Evolutionary conservation across 92 coral and sea anemone species (phyloP).

Genomic region (Epizoanthus scotinus): DNA sequence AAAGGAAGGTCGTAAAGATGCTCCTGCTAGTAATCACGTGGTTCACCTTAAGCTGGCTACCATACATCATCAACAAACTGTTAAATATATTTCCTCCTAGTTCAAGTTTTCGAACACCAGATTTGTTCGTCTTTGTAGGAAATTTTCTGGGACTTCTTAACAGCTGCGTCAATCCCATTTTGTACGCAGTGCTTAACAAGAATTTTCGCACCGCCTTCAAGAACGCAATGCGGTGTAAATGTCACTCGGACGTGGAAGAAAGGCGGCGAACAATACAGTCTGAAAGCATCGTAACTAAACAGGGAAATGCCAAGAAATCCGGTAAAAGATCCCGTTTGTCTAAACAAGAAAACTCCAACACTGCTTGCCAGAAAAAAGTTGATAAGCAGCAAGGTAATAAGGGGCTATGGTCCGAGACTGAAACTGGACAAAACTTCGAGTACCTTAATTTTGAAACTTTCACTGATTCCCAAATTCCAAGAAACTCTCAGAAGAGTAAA

Average conservation of each 20-base stretch:
- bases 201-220: conserved; percentile 79
- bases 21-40: conserved; percentile 69
- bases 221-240: conserved; percentile 77
- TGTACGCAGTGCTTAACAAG: conserved; percentile 78
- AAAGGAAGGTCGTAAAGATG: conserved; percentile 78
- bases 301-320: background rate
- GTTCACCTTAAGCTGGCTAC: conserved; percentile 80
- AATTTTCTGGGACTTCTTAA: conserved; percentile 76
- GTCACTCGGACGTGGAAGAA: conserved; percentile 72
- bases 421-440: conserved; percentile 7
- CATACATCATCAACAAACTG: conserved; percentile 79
- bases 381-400: background rate
- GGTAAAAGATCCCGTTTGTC: background rate
- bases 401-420: background rate
- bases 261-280: conserved; percentile 52
- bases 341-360: background rate
- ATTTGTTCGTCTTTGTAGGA: conserved; percentile 74
- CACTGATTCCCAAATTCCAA: background rate
- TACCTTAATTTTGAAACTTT: conserved; percentile 15
- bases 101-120: conserved; percentile 53
- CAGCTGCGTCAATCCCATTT: conserved; percentile 77
- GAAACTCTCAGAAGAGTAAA: background rate
- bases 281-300: conserved; percentile 8
- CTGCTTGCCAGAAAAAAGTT: background rate
- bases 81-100: conserved; percentile 70